Conservation (phyloP, 2,797 vertebrate genomes). For the Pseudochaenichthys georgianus region DNA sequence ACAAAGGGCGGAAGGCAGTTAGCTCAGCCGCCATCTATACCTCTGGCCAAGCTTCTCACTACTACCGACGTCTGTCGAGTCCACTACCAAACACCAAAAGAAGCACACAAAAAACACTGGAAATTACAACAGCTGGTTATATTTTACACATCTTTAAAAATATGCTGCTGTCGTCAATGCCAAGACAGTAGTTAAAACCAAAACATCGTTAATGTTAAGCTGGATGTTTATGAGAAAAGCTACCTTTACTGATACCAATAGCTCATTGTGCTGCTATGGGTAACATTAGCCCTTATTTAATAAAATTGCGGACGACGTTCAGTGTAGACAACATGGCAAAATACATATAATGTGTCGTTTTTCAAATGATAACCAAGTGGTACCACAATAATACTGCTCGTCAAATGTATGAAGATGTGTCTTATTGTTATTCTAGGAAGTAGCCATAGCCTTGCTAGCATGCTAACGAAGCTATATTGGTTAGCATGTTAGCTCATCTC, state of each 20-base stretch:
- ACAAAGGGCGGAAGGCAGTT: conserved; percentile 77
- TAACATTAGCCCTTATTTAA: conserved; percentile 36
- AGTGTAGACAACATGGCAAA: neutral
- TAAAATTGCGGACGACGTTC: conserved; percentile 6
- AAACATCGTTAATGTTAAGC: neutral
- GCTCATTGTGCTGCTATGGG: conserved; percentile 27
- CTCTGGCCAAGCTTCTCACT: conserved; percentile 19
- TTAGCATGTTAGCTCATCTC: conserved; percentile 58
- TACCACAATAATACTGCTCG: fast-evolving
- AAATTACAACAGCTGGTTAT: neutral
- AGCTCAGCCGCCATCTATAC: conserved; percentile 49
- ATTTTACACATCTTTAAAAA: neutral
- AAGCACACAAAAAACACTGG: neutral
- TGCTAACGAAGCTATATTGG: conserved; percentile 63
- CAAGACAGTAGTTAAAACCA: neutral
- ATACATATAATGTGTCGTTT: neutral
- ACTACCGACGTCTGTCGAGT: conserved; percentile 13
- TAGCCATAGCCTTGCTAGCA: conserved; percentile 35
- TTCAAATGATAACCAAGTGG: neutral
- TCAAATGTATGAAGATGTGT: neutral
- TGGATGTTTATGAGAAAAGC: conserved; percentile 32
- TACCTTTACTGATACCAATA: conserved; percentile 12
- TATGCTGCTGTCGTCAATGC: neutral
- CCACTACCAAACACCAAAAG: neutral
- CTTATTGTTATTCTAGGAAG: conserved; percentile 23